Base-by-base conservation (phyloP, 2,113 vertebrate genomes). In the Sebastes fasciatus region DNA sequence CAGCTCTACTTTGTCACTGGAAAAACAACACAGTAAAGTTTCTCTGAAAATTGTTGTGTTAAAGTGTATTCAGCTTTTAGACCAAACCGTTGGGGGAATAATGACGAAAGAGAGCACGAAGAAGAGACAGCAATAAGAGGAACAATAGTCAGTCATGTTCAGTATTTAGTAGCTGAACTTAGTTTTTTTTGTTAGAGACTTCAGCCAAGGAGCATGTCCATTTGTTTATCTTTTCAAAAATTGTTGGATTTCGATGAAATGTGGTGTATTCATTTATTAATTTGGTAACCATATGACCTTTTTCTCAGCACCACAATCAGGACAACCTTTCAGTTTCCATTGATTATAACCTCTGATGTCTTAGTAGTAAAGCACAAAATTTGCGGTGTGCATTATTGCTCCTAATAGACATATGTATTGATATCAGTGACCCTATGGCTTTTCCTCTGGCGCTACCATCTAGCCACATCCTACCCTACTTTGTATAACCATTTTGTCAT, bases 371-470 rank as follows among this genome's bases (percentile, higher is more conserved):
- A 63, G 23, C 46, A 62, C 26, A 51, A 54, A 34, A 34, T 69
- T 43, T 77, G n/a, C 49, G 11, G 6, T 43, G 16, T 46, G 34
- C n/a, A 60, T 70, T 43, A 11, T 46, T 58, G 42, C 8, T 77
- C 19, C 9, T 45, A 75, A 60, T 61, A 43, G 61, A 67, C 19
- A 58, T 73, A 73, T 57, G 8, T 66, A 80, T 79, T 68, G 3
- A 62, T 62, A 60, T 71, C 66, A 55, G 21, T 70, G 61, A 67
- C 52, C 40, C 57, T 19, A 2, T 58, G 48, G n/a, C 43, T 34
- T 51, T 63, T 70, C 10, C 6, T 46, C 48, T 2, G 6, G 8
- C 19, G 49, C 8, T 6, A 63, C 40, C 23, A 9, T 26, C 43
- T 4, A 58, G 6, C 4, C n/a, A 63, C 8, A 51, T 19, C 6